These are phyloP conservation scores for Rhagium mordax DNA, from an alignment of 2,888 invertebrate species.

Conservation along the genomic window DNA sequence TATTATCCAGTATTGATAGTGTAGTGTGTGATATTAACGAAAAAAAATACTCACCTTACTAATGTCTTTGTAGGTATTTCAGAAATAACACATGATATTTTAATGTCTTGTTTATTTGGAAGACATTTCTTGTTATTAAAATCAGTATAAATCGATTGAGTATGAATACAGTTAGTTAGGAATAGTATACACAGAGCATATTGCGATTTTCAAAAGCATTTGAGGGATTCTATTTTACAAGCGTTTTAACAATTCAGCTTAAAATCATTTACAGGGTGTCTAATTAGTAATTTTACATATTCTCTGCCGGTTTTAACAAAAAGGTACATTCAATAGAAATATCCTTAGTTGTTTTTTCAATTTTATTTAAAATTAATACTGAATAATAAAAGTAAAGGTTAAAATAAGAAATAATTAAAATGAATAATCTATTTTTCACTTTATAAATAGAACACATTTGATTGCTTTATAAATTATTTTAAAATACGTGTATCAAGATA, in stretches of 20 bases:
- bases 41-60: not conserved
- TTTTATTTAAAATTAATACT: slow-evolving; percentile 46
- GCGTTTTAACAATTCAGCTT: slow-evolving; percentile 36
- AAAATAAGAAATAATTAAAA: slow-evolving; percentile 37
- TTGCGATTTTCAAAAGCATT: slow-evolving; percentile 44
- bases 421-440: slow-evolving; percentile 41
- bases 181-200: slow-evolving; percentile 52
- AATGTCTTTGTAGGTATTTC: not conserved
- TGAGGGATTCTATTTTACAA: slow-evolving; percentile 62
- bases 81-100: slow-evolving; percentile 51
- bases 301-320: not conserved
- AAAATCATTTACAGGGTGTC: slow-evolving; percentile 1
- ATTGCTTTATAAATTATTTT: slow-evolving; percentile 51
- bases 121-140: slow-evolving; percentile 70
- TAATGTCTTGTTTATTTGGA: slow-evolving; percentile 70
- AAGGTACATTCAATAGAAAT: slow-evolving; percentile 16
- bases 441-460: slow-evolving; percentile 51
- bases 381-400: slow-evolving; percentile 33
- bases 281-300: slow-evolving; percentile 21
- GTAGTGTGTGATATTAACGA: not conserved
- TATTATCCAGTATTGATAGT: too few relatives aligned
- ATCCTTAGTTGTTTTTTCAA: slow-evolving; percentile 21
- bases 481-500: slow-evolving; percentile 45
- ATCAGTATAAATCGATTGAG: slow-evolving; percentile 70
- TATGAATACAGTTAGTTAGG: slow-evolving; percentile 66